A percentile compares a stretch with the other conserved stretches of the same genome.
These are phyloP conservation scores for Stomatorhinus walkeri DNA, from an alignment of 2,797 vertebrate genomes.

Conservation along the genomic window DNA sequence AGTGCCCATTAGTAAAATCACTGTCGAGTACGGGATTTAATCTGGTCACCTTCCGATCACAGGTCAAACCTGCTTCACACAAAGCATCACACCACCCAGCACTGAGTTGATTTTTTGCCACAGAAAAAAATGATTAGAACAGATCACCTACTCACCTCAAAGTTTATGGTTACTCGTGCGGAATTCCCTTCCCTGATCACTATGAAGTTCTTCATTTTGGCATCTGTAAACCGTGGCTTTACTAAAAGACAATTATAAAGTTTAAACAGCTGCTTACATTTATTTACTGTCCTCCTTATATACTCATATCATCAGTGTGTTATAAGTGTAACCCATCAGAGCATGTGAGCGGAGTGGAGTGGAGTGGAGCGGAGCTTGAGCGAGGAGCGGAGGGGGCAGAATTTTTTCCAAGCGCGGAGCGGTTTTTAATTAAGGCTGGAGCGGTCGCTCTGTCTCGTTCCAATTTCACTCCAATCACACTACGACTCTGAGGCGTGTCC, in stretches of 20 bases:
- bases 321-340: background rate
- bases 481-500: too few species aligned
- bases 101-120: background rate
- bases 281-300: background rate
- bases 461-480: too few species aligned
- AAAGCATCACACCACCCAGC: background rate
- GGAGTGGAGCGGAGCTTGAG: too few species aligned
- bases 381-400: too few species aligned
- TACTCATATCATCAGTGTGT: background rate
- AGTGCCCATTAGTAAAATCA: background rate
- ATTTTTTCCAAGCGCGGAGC: too few species aligned
- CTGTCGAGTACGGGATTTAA: background rate
- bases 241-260: slow-evolving; percentile 51
- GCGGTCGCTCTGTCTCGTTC: too few species aligned
- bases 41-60: background rate
- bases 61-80: background rate
- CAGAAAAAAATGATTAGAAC: background rate
- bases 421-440: too few species aligned
- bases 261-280: background rate
- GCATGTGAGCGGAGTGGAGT: too few species aligned
- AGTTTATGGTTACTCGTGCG: slow-evolving; percentile 67
- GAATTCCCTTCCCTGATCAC: slow-evolving; percentile 71
- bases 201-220: slow-evolving; percentile 68
- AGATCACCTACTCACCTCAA: slow-evolving; percentile 63
- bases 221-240: slow-evolving; percentile 68